phyloP scores from a whole-genome alignment of 2,888 invertebrate genomes.

The Noctua janthe region DNA sequence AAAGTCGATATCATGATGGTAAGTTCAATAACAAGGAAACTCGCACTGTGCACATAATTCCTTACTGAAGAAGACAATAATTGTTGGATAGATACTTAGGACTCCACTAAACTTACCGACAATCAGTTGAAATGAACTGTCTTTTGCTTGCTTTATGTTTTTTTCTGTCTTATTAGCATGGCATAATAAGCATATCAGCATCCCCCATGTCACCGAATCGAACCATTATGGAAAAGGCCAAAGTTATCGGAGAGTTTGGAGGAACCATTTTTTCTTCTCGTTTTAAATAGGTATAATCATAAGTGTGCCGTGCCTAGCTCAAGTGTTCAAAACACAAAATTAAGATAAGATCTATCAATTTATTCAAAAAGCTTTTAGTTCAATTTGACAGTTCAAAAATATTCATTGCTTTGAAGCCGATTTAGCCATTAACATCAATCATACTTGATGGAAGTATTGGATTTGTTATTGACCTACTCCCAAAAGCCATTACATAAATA shows the following conservation, averaged over 20 bases:
- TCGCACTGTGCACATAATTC: not conserved
- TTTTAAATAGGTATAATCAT: not conserved
- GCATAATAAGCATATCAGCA: too few species aligned
- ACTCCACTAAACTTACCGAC: too few species aligned
- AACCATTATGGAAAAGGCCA: not conserved
- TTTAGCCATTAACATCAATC: conserved; percentile 33
- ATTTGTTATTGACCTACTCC: conserved; percentile 49
- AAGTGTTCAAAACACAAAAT: not conserved
- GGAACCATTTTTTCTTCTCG: not conserved
- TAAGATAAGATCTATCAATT: not conserved
- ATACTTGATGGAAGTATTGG: conserved; percentile 26
- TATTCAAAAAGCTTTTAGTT: conserved; percentile 18
- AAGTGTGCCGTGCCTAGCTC: not conserved
- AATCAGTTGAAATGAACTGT: too few species aligned
- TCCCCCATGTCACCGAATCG: too few species aligned
- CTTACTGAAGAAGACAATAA: not conserved
- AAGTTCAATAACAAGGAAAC: not conserved
- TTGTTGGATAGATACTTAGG: not conserved
- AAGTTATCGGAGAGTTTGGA: not conserved
- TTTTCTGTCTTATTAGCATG: too few species aligned
- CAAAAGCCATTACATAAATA: conserved; percentile 38
- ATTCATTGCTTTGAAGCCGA: conserved; percentile 24
- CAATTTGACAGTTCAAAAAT: conserved; percentile 19
- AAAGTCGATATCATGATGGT: conserved; percentile 8
- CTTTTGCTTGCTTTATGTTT: too few species aligned